These are phyloP conservation scores for Sternotherus odoratus DNA, from an alignment of 2,797 vertebrate genomes.

Conservation along the genomic window DNA sequence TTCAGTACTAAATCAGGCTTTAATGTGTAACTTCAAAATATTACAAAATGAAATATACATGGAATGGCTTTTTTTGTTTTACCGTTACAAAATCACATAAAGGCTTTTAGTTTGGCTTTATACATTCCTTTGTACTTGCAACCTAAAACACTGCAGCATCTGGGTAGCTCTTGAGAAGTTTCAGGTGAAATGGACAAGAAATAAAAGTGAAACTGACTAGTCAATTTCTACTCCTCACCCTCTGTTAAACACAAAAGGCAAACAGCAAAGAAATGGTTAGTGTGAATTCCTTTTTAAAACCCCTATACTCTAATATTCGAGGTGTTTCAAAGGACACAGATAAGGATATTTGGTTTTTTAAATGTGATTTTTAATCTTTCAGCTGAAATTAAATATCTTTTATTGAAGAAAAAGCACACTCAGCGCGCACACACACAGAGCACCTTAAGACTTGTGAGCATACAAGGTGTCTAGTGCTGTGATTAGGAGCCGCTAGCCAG, in stretches of 20 bases:
- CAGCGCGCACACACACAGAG: not conserved
- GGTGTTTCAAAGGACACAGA: not conserved
- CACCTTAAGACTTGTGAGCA: not conserved
- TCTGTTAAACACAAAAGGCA: not conserved
- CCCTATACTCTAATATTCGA: not conserved
- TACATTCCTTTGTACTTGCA: not conserved
- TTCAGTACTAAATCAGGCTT: not conserved
- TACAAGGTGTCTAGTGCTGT: not conserved
- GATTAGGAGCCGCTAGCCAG: not conserved
- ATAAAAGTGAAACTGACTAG: accelerated
- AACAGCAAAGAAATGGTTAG: not conserved
- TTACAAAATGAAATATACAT: not conserved
- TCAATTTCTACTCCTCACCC: not conserved
- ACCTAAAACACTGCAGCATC: slow-evolving; percentile 21
- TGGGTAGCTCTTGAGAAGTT: accelerated
- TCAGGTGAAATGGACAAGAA: not conserved
- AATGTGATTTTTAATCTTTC: not conserved
- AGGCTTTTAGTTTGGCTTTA: not conserved
- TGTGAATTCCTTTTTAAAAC: not conserved
- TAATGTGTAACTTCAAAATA: not conserved
- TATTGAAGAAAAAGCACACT: not conserved
- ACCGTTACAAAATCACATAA: not conserved
- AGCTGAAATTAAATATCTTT: not conserved
- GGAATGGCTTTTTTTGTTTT: slow-evolving; percentile 33
- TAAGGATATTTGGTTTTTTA: not conserved